Evolutionary conservation across 2,888 invertebrate genomes (phyloP).

Genomic region (Ceratothoa steindachneri): DNA sequence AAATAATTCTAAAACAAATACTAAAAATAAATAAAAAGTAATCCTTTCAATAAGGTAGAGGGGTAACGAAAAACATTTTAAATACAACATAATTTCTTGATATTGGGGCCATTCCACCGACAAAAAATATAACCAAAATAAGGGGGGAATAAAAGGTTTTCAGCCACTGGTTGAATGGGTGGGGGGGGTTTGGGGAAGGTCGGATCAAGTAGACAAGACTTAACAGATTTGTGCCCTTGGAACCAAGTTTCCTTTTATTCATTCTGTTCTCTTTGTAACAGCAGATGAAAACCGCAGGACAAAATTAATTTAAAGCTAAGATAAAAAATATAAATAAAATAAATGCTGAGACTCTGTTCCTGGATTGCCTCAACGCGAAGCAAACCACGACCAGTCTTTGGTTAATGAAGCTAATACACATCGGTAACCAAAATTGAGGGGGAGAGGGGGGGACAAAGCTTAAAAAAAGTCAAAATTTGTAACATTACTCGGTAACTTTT

Average conservation of each 20-base stretch:
- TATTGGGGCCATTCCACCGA: neutral
- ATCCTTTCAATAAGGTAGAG: neutral
- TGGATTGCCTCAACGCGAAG: too few species aligned
- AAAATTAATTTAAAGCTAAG: neutral
- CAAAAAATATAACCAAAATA: neutral
- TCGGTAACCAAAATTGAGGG: neutral
- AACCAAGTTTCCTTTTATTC: neutral
- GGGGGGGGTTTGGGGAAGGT: too few species aligned
- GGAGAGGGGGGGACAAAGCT: neutral
- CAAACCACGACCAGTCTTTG: neutral
- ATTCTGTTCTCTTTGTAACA: neutral
- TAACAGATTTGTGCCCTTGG: neutral
- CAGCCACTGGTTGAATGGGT: neutral
- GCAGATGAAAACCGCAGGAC: neutral
- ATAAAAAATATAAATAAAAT: neutral
- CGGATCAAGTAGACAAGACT: too few species aligned
- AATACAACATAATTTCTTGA: neutral
- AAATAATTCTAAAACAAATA: constrained; percentile 7
- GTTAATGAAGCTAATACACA: neutral
- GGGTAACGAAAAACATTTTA: neutral
- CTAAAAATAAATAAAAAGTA: constrained; percentile 13
- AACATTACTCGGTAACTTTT: neutral
- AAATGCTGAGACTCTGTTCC: neutral
- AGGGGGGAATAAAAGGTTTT: neutral
- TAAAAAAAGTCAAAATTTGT: neutral